A percentile compares a stretch with the other conserved stretches of the same genome.
These are phyloP conservation scores for Indicator maculatus DNA, from an alignment of 2,113 vertebrate species.

Conservation along the genomic window DNA sequence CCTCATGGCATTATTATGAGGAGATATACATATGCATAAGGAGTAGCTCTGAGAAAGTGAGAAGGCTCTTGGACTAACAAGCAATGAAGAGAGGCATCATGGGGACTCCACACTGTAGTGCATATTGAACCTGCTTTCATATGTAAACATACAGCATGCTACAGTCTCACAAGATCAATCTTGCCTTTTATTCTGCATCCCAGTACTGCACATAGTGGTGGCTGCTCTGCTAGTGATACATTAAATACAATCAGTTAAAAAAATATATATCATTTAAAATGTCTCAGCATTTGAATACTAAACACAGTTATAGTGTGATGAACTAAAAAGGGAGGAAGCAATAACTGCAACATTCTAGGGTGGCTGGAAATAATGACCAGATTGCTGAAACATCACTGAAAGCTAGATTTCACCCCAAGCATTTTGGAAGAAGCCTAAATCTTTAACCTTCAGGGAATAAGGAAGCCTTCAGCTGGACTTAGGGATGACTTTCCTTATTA, in stretches of 20 bases:
- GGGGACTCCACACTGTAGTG: constrained; percentile 6
- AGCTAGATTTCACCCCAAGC: neutral
- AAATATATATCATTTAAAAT: neutral
- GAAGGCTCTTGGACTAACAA: constrained; percentile 66
- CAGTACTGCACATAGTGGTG: neutral
- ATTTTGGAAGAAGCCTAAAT: neutral
- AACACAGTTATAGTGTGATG: neutral
- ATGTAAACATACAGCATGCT: constrained; percentile 51
- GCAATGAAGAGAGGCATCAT: constrained; percentile 29
- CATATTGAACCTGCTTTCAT: constrained; percentile 64
- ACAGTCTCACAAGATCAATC: constrained; percentile 18
- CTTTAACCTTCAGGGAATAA: neutral
- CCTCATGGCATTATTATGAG: constrained; percentile 54
- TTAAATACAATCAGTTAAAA: neutral
- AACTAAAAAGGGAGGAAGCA: neutral
- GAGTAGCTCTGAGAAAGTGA: constrained; percentile 56
- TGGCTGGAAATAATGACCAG: neutral
- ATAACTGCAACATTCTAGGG: neutral
- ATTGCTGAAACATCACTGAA: neutral
- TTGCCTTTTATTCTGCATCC: constrained; percentile 32
- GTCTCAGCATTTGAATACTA: neutral
- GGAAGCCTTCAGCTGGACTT: neutral
- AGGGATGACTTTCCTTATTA: neutral
- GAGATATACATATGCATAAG: constrained; percentile 67
- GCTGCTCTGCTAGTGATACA: neutral